Conservation (phyloP, 2,113 vertebrate species). For the Periophthalmodon schlosseri region DNA sequence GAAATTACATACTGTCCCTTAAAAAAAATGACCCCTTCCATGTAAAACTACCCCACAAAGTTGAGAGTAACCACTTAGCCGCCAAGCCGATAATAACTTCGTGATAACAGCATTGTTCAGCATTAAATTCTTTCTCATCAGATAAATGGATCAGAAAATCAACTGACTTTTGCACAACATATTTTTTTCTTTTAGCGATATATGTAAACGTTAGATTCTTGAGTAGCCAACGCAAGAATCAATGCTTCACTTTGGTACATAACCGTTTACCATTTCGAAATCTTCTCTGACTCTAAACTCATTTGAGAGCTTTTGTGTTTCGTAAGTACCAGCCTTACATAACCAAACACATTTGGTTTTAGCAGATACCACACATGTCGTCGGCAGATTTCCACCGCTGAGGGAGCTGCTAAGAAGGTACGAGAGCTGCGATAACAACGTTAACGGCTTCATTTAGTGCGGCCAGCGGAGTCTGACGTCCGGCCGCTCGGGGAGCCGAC, state of each 20-base stretch:
- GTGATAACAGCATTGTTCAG: too few species aligned
- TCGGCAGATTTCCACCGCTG: slow-evolving; percentile 17
- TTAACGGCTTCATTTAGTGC: slow-evolving; percentile 64
- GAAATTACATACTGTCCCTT: too few species aligned
- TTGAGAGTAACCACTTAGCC: too few species aligned
- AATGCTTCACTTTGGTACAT: too few species aligned
- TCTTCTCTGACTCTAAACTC: background rate
- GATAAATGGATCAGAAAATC: too few species aligned
- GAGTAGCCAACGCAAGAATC: too few species aligned
- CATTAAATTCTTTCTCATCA: too few species aligned
- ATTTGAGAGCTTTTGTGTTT: background rate
- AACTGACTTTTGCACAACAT: too few species aligned
- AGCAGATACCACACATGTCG: slow-evolving; percentile 46
- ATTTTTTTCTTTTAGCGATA: too few species aligned
- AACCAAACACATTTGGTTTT: slow-evolving; percentile 50
- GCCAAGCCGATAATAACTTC: too few species aligned
- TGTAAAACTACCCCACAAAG: too few species aligned
- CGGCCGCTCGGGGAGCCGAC: slow-evolving; percentile 27
- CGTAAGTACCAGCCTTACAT: slow-evolving; percentile 10
- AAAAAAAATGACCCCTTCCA: background rate
- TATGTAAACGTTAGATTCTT: too few species aligned
- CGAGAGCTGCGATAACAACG: slow-evolving; percentile 42
- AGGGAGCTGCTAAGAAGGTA: slow-evolving; percentile 35
- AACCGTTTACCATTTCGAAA: background rate
- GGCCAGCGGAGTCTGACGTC: slow-evolving; percentile 33